phyloP scores from a whole-genome alignment of 2,888 invertebrate genomes.

The Lathronympha strigana region DNA sequence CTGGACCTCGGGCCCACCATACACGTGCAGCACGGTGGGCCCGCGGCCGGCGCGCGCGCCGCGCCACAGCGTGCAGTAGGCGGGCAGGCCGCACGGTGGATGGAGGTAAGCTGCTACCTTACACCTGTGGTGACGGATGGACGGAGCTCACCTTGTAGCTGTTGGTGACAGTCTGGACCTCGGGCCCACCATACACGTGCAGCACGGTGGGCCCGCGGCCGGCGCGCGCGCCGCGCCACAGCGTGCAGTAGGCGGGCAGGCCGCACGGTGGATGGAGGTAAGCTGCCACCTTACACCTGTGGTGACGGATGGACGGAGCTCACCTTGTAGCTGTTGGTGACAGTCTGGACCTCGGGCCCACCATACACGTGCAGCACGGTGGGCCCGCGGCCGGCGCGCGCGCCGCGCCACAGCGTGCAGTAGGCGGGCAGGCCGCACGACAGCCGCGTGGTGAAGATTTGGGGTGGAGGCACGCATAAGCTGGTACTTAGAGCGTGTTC shows the following conservation, averaged over 20 bases:
- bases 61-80: slow-evolving; percentile 89
- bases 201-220: slow-evolving; percentile 95
- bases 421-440: slow-evolving; percentile 86
- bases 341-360: slow-evolving; percentile 99
- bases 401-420: slow-evolving; percentile 92
- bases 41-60: slow-evolving; percentile 89
- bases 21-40: slow-evolving; percentile 98
- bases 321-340: slow-evolving; percentile 97
- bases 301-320: slow-evolving; percentile 5
- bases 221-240: slow-evolving; percentile 93
- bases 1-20: slow-evolving; percentile 99
- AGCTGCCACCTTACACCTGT: no score
- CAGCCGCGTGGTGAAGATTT: slow-evolving; percentile 68
- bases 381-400: slow-evolving; percentile 87
- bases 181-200: slow-evolving; percentile 94
- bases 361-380: slow-evolving; percentile 98
- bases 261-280: slow-evolving; percentile 66
- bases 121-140: no score
- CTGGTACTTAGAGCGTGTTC: slow-evolving; percentile 59
- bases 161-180: slow-evolving; percentile 91
- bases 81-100: slow-evolving; percentile 83
- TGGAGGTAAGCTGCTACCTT: slow-evolving; percentile 42
- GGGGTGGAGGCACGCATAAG: slow-evolving; percentile 63
- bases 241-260: slow-evolving; percentile 89
- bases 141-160: slow-evolving; percentile 90